These are phyloP conservation scores for Hylaeus anthracinus DNA, from an alignment of 1,140 invertebrate genomes.

Conservation along the genomic window DNA sequence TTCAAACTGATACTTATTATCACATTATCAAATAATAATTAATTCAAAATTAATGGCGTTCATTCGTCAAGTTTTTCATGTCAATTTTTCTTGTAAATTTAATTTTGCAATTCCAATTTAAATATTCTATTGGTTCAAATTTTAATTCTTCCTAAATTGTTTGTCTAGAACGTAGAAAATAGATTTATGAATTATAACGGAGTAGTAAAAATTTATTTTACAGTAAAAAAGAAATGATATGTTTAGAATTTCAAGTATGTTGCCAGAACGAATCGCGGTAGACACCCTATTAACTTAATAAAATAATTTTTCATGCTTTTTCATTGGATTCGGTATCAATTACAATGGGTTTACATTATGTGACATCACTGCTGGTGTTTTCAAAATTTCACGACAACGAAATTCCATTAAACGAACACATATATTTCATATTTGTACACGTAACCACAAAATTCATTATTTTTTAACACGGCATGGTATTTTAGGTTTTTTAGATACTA, in stretches of 20 bases:
- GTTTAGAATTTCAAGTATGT: background rate
- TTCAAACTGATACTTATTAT: too few relatives aligned
- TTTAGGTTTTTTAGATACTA: conserved; percentile 1
- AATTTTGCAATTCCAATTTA: too few relatives aligned
- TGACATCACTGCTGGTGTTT: too few relatives aligned
- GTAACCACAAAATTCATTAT: conserved; percentile 27
- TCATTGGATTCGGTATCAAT: conserved; percentile 18
- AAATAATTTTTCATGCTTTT: conserved; percentile 20
- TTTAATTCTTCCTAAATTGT: background rate
- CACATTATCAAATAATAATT: too few relatives aligned
- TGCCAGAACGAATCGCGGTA: background rate
- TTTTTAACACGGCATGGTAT: conserved; percentile 47
- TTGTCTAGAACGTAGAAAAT: background rate
- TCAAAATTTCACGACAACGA: background rate
- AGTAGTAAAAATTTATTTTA: background rate
- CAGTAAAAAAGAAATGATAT: background rate
- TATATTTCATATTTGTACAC: background rate
- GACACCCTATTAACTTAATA: conserved; percentile 23
- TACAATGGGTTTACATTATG: background rate
- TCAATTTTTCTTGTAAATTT: too few relatives aligned
- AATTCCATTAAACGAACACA: conserved; percentile 25
- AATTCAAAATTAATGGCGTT: too few relatives aligned
- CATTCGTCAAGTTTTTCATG: too few relatives aligned
- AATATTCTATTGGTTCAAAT: too few relatives aligned
- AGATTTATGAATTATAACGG: background rate